Conservation (phyloP, 2,797 vertebrate genomes). For the Sitta carolinensis region DNA sequence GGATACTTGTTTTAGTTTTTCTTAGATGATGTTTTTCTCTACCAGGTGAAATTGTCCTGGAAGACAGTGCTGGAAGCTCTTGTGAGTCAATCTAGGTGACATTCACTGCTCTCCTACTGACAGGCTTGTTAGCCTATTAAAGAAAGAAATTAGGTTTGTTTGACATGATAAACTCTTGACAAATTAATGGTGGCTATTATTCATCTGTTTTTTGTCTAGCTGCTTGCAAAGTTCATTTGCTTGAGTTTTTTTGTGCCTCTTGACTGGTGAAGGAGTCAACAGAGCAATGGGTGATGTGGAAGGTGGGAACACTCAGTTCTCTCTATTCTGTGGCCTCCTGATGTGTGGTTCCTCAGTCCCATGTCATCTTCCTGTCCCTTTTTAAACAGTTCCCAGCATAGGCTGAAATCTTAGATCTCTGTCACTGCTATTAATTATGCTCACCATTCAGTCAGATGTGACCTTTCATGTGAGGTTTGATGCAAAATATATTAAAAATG, state of each 20-base stretch:
- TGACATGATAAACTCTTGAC: background rate
- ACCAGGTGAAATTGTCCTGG: background rate
- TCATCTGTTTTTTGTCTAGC: background rate
- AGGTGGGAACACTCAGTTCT: background rate
- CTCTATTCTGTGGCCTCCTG: background rate
- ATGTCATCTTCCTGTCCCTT: background rate
- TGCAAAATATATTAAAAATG: background rate
- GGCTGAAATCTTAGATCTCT: background rate
- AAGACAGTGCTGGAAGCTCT: background rate
- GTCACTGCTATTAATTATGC: background rate
- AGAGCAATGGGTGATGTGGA: rapidly evolving
- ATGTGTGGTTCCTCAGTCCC: background rate
- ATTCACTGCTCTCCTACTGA: background rate
- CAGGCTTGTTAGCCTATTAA: background rate
- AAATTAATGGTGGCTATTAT: constrained; percentile 8
- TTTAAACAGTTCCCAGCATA: background rate
- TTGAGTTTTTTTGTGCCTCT: background rate
- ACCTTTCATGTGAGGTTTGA: background rate
- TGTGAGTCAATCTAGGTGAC: background rate
- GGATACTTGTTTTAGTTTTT: background rate
- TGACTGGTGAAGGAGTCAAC: background rate
- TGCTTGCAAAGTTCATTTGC: background rate
- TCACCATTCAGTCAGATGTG: background rate
- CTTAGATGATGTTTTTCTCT: background rate
- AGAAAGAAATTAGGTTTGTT: constrained; percentile 9